Conservation (phyloP, 1,140 invertebrate genomes). For the Lepidotrigona ventralis region DNA sequence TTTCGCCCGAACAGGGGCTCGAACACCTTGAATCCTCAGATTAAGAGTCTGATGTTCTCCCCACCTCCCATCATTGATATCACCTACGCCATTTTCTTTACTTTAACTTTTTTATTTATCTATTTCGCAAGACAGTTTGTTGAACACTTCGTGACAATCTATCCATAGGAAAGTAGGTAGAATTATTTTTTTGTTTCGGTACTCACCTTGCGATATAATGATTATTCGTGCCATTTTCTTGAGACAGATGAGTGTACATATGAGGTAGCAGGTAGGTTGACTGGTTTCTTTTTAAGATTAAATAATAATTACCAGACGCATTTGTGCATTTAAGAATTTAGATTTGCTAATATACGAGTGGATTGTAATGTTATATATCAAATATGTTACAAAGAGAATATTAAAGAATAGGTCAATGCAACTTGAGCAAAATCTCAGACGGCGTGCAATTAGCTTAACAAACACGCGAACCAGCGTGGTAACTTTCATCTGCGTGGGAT, state of each 20-base stretch:
- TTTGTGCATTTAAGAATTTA: too few relatives aligned
- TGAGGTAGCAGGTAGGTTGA: too few relatives aligned
- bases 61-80: too few relatives aligned
- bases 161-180: neutral
- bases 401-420: neutral
- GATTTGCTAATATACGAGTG: too few relatives aligned
- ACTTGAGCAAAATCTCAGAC: neutral
- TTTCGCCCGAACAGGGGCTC: too few relatives aligned
- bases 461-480: constrained; percentile 13
- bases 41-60: too few relatives aligned
- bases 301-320: too few relatives aligned
- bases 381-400: too few relatives aligned
- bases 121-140: neutral
- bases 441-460: neutral
- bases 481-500: constrained; percentile 61
- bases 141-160: neutral
- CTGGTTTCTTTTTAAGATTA: too few relatives aligned
- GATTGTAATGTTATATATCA: too few relatives aligned
- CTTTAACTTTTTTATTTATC: neutral
- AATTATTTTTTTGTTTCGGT: neutral
- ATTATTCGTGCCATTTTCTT: neutral
- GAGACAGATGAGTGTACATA: neutral
- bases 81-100: neutral
- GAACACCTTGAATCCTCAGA: too few relatives aligned
- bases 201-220: neutral